Percentiles rank a stretch among this genome's conserved stretches.
These are phyloP conservation scores for Iguana delicatissima DNA, from an alignment of 2,797 vertebrate genomes.

Conservation along the genomic window DNA sequence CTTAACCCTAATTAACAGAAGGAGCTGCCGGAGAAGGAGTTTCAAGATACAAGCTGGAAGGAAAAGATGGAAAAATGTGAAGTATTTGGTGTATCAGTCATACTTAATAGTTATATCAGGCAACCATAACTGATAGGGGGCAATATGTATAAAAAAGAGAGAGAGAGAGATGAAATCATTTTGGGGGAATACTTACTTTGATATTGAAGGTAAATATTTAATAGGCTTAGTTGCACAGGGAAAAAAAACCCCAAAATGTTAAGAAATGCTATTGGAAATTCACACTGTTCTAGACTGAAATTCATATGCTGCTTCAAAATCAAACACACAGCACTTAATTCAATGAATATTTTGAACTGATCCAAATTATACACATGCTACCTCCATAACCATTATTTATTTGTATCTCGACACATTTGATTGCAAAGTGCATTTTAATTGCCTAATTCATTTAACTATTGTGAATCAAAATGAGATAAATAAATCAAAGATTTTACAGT, in stretches of 20 bases:
- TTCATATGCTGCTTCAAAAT: constrained; percentile 29
- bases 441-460: constrained; percentile 63
- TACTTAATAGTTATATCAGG: neutral
- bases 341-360: constrained; percentile 59
- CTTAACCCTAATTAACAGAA: neutral
- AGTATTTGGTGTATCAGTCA: neutral
- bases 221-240: neutral
- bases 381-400: constrained; percentile 64
- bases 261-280: neutral
- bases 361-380: constrained; percentile 58
- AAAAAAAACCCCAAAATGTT: neutral
- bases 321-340: constrained; percentile 37
- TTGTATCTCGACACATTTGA: constrained; percentile 47
- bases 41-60: neutral
- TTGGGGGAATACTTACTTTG: neutral
- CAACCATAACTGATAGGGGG: neutral
- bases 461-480: constrained; percentile 71
- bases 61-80: neutral
- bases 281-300: constrained; percentile 24
- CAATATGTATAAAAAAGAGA: neutral
- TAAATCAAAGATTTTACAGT: constrained; percentile 66
- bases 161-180: neutral
- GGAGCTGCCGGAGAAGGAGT: neutral
- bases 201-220: neutral
- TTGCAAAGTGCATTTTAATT: constrained; percentile 70